Conservation (phyloP, 2,888 invertebrate genomes). For the Germaria angustata region DNA sequence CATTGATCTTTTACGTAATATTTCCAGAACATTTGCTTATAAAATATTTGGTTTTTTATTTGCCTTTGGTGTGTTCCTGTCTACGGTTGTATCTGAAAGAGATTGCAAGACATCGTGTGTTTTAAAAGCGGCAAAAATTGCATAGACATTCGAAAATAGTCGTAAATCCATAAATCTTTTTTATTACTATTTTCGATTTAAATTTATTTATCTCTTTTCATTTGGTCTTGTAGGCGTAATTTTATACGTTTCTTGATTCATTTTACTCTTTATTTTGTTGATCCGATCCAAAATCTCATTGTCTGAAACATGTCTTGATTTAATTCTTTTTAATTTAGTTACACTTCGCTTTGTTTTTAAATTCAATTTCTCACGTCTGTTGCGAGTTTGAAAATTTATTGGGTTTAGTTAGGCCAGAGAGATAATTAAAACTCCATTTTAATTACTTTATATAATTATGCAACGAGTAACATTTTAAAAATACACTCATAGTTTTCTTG, state of each 20-base stretch:
- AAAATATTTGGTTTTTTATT: not conserved
- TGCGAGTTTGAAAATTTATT: slow-evolving; percentile 26
- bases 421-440: slow-evolving; percentile 24
- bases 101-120: not conserved
- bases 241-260: slow-evolving; percentile 1
- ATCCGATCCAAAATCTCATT: slow-evolving; percentile 22
- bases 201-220: not conserved
- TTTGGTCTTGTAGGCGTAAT: slow-evolving; percentile 49
- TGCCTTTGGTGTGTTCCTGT: not conserved
- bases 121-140: slow-evolving; percentile 59
- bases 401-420: not conserved
- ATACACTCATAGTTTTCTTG: not conserved
- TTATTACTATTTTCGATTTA: slow-evolving; percentile 50
- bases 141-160: slow-evolving; percentile 63
- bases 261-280: not conserved
- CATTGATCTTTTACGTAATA: slow-evolving; percentile 26
- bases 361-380: slow-evolving; percentile 57
- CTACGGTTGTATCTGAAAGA: not conserved
- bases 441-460: slow-evolving; percentile 36
- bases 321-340: slow-evolving; percentile 43
- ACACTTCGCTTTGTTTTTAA: slow-evolving; percentile 24
- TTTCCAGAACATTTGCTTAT: not conserved
- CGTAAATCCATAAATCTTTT: slow-evolving; percentile 69
- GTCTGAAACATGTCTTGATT: slow-evolving; percentile 40
- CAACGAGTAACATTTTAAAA: not conserved